Evolutionary conservation across 92 coral and sea anemone species (phyloP), one percentile per base, ranked within the genome.

Genomic region (Zoanthus solanderi): DNA sequence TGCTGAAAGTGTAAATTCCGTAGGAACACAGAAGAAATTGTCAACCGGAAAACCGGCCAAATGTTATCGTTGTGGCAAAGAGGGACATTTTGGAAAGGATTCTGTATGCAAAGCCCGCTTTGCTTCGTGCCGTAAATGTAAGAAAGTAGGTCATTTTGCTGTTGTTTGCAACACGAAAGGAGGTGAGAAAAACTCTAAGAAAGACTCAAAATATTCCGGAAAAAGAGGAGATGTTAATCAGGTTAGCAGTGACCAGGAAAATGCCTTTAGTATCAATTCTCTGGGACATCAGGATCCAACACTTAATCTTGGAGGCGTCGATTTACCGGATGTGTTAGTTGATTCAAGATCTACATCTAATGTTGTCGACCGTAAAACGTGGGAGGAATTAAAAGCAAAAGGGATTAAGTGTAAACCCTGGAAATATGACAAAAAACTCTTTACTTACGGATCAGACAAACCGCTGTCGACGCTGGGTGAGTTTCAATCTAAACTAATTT

Each of bases 381-480:
- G 83, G 88, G 31, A 61, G 71, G 69, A 17, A 16, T 63, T 89
- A n/a, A 75, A 83, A 17, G n/a, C 34, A 18, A 81, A 75, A 60
- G 37, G 71, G 42, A 65, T 83, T 4, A 75, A 65, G 45, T 45
- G 83, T 15, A 66, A 5, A 13, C 73, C 77, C 63, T 18, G 88
- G 78, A 89, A 16, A 10, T 88, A 67, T 3, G 54, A 52, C 56
- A 79, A 47, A 73, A 88, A 79, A 10, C 53, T 58, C 80, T 56
- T 37, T 79, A 16, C 87, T 34, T 71, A 81, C 42, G 81, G 75
- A 56, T 71, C 67, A 1, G 67, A 71, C 47, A 61, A 88, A 58
- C 87, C 73, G 13, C 75, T 69, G 9, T 54, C 60, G 29, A 78
- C 90, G 50, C 68, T 84, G 23, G 81, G 90, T 79, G 90, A 71